Evolutionary conservation across 2,113 vertebrate genomes (phyloP).

Genomic region (Callaeas wilsoni): DNA sequence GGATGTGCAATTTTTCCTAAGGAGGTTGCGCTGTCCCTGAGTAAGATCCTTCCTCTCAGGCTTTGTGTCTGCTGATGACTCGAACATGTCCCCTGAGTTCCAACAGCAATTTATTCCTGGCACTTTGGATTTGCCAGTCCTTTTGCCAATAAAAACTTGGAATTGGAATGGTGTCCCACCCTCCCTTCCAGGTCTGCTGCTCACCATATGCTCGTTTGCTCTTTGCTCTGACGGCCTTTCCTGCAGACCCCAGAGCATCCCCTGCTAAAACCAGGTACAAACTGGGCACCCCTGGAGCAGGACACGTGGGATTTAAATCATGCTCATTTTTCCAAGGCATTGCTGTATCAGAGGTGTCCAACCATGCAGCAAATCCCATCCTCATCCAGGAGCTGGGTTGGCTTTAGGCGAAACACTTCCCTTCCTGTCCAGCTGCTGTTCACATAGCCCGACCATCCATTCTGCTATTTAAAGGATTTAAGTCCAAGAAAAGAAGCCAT

Average conservation of each 20-base stretch:
- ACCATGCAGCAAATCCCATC: background rate
- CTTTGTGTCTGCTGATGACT: constrained; percentile 7
- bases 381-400: background rate
- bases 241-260: background rate
- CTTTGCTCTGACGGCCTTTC: background rate
- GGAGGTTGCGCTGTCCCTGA: background rate
- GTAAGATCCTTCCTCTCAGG: background rate
- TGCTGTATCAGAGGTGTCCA: accelerated
- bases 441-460: background rate
- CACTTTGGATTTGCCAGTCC: background rate
- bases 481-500: background rate
- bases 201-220: background rate
- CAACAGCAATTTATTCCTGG: constrained; percentile 23
- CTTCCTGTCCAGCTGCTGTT: background rate
- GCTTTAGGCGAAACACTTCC: background rate
- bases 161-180: background rate
- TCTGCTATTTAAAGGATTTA: background rate
- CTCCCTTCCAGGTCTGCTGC: constrained; percentile 16
- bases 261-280: accelerated
- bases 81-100: background rate
- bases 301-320: background rate
- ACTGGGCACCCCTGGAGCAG: accelerated
- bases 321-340: accelerated
- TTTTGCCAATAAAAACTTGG: constrained; percentile 22
- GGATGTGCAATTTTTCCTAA: background rate